Evolutionary conservation across 2,113 vertebrate genomes (phyloP).

Genomic region (Cynocephalus volans): DNA sequence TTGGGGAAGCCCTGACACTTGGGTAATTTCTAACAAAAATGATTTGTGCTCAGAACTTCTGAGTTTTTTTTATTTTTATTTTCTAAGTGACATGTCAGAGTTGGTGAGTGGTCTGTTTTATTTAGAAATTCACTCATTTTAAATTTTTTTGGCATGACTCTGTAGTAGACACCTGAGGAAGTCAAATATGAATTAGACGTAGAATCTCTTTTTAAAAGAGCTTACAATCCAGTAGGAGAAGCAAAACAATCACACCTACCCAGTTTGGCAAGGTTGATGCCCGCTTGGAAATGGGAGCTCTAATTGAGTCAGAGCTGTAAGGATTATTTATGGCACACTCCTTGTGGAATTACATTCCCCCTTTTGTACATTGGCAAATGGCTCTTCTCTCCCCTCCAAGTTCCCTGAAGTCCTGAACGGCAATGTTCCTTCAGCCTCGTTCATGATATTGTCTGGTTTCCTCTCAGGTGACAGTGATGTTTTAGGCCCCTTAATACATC

Average conservation of each 20-base stretch:
- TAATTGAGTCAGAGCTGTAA: not conserved
- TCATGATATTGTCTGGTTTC: not conserved
- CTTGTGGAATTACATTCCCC: not conserved
- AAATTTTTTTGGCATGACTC: not conserved
- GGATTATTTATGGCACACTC: not conserved
- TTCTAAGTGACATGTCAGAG: not conserved
- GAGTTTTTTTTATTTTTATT: not conserved
- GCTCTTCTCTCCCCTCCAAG: not conserved
- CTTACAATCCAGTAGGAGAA: not conserved
- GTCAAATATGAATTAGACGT: not conserved
- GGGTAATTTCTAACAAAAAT: not conserved
- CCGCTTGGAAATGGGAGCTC: not conserved
- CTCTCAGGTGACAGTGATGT: not conserved
- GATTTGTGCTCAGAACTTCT: not conserved
- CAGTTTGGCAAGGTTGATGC: not conserved
- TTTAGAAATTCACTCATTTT: slow-evolving; percentile 15
- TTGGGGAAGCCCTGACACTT: not conserved
- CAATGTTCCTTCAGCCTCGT: not conserved
- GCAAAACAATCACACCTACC: not conserved
- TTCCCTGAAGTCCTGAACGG: not conserved
- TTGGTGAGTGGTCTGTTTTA: not conserved
- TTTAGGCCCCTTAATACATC: not conserved
- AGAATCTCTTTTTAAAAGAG: not conserved
- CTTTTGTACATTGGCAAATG: not conserved
- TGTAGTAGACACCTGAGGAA: not conserved